Percentiles rank a stretch among this genome's conserved stretches.
Conservation (phyloP, 2,113 vertebrate species). For the Paradoxurus hermaphroditus region DNA sequence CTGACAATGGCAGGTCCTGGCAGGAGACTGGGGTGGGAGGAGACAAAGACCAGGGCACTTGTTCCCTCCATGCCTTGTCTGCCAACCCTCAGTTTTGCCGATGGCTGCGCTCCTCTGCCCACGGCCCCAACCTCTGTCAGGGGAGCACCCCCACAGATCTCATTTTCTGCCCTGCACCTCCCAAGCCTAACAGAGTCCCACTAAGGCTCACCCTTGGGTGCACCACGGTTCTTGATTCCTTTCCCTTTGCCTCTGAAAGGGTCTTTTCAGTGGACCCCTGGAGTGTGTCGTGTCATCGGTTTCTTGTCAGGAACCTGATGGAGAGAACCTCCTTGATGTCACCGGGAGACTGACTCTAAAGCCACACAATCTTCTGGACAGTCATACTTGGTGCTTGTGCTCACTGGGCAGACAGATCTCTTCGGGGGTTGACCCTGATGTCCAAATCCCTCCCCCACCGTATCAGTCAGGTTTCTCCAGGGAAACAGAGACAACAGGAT, state of each 20-base stretch:
- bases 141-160: background rate
- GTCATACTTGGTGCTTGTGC: no score
- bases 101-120: background rate
- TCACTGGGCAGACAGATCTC: background rate
- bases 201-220: background rate
- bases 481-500: background rate
- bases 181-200: background rate
- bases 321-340: background rate
- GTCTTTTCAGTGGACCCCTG: background rate
- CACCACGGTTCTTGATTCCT: background rate
- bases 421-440: fast-evolving
- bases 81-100: background rate
- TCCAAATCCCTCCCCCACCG: background rate
- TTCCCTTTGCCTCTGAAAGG: background rate
- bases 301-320: background rate
- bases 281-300: background rate
- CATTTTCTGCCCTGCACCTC: background rate
- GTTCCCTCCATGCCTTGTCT: background rate
- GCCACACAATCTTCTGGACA: background rate
- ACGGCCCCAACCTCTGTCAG: fast-evolving
- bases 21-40: background rate
- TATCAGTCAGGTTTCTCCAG: background rate
- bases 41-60: background rate
- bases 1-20: background rate
- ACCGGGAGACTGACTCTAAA: background rate